These are phyloP conservation scores for Monodelphis domestica DNA, from an alignment of 2,797 vertebrate genomes.

Conservation along the genomic window DNA sequence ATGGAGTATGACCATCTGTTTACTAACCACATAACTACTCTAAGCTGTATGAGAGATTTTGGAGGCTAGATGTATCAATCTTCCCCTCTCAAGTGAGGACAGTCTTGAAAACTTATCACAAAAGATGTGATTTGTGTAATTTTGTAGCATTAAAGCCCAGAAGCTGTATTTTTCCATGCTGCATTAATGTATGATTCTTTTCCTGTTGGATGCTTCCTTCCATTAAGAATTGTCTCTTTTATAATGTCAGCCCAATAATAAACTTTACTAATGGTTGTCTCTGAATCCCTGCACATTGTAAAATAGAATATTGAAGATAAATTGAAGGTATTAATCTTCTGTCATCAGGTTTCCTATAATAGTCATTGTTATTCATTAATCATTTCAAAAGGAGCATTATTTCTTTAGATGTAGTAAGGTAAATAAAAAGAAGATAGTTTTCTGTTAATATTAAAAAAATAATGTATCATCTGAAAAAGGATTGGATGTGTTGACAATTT, in stretches of 20 bases:
- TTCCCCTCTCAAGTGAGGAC: background rate
- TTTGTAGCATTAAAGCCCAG: background rate
- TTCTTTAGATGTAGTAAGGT: background rate
- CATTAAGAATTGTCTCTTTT: background rate
- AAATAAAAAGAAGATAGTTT: background rate
- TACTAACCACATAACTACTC: background rate
- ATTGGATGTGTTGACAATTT: slow-evolving; percentile 3
- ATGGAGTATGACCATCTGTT: background rate
- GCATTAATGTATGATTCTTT: background rate
- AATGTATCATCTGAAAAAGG: background rate
- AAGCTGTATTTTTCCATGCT: background rate
- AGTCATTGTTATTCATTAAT: background rate
- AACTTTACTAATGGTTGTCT: background rate
- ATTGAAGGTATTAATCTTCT: accelerated
- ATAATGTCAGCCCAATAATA: background rate
- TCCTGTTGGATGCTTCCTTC: background rate
- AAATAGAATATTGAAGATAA: background rate
- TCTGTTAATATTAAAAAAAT: background rate
- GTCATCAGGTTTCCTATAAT: background rate
- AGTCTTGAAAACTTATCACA: background rate
- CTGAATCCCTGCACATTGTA: background rate
- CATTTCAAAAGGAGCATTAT: background rate
- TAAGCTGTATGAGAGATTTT: background rate
- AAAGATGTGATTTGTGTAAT: background rate
- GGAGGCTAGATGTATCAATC: no score